Base-by-base conservation (phyloP, 2,888 invertebrate genomes). In the Diaperis boleti region DNA sequence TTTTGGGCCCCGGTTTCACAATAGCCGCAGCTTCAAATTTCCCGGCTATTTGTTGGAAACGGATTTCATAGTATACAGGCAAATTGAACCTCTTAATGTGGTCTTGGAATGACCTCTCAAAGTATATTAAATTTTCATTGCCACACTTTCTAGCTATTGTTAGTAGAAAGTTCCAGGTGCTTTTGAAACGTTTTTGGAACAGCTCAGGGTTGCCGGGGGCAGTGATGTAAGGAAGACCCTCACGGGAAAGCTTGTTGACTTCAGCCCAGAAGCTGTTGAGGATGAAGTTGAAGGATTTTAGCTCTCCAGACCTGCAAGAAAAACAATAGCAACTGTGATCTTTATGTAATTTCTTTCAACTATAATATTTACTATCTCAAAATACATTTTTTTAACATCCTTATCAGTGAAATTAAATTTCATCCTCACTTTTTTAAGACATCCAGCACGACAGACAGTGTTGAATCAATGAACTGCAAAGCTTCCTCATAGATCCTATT, bases 41-140 rank as follows among this genome's bases (percentile, higher is more conserved):
- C 69, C 92, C 91, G 54, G 94, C 95, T 77, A 97, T 93, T 83
- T 96, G 94, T 84, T 96, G 96, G 83, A 95, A 96, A 69, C 95
- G 87, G 70, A 95, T 93, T 83, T 97, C 96, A 80, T 95, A 97
- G 82, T 98, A 98, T n/a, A 98, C 96, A 7, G 95, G 93, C 49
- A 97, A 84, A 82, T 96, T 97, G 93, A 96, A 98, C 71, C 93
- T 89, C 68, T 89, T 88, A 70, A 80, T 72, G 61, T 94, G 87
- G 76, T 95, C 89, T 74, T 88, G 88, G 76, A 92, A 95, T 67
- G 91, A 89, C 1, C 86, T 80, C 74, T 92, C 89, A 54, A 85
- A 82, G 67, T 87, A 85, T 55, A 95, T 84, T 15, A 86, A 76
- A 64, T 85, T 83, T 0, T 86, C 83, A 65, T 87, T 85, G 44